A percentile compares a stretch with the other conserved stretches of the same genome.
These are phyloP conservation scores for Lepidocyrtoides sp. DNA, from an alignment of 2,888 invertebrate genomes.

Conservation along the genomic window DNA sequence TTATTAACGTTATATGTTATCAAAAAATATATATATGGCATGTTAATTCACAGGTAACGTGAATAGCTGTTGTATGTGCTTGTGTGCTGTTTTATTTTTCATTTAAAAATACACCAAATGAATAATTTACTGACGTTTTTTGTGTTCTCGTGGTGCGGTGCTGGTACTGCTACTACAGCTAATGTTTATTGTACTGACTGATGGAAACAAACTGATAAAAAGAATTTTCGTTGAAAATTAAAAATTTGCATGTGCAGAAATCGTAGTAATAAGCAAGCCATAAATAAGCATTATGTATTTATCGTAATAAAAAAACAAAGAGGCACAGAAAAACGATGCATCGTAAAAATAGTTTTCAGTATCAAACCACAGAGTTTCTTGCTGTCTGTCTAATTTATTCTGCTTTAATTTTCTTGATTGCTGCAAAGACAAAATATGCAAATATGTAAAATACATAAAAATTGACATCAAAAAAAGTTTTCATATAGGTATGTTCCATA, in stretches of 20 bases:
- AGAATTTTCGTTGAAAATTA: conserved; percentile 9
- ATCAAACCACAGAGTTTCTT: too few species aligned
- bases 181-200: not conserved
- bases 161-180: too few species aligned
- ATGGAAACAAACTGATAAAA: conserved; percentile 13
- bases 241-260: not conserved
- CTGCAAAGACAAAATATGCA: not conserved
- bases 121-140: not conserved
- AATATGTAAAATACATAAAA: not conserved
- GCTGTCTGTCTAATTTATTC: too few species aligned
- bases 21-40: too few species aligned
- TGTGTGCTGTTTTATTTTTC: not conserved
- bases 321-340: too few species aligned
- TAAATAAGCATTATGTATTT: too few species aligned
- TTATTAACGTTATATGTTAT: too few species aligned
- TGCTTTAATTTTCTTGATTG: conserved; percentile 9
- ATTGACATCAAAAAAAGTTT: not conserved
- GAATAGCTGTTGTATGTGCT: not conserved
- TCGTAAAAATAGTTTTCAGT: too few species aligned
- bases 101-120: not conserved
- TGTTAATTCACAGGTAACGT: too few species aligned
- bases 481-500: not conserved
- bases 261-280: too few species aligned
- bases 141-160: too few species aligned
- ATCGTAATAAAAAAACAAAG: too few species aligned